phyloP scores from a whole-genome alignment of 2,888 invertebrate genomes.

The Harmothoe impar region DNA sequence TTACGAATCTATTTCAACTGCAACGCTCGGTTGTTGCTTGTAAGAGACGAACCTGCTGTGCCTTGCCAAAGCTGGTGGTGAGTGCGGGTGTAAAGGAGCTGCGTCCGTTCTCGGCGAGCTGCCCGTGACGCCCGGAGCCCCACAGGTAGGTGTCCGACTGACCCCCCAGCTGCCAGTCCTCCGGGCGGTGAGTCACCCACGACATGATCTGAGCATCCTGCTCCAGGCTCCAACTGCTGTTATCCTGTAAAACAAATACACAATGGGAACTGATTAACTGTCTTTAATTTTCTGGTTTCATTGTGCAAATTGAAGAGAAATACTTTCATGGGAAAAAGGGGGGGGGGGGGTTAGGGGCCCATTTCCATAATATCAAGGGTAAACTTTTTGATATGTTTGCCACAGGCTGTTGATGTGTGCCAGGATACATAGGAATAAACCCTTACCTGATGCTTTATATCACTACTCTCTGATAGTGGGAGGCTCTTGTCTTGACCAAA shows the following conservation, averaged over 20 bases:
- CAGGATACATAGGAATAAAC: no score
- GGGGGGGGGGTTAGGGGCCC: no score
- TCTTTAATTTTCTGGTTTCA: no score
- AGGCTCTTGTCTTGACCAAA: conserved; percentile 3
- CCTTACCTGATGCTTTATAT: background rate
- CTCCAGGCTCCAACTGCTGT: conserved; percentile 85
- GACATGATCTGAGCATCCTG: conserved; percentile 87
- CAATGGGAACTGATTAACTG: background rate
- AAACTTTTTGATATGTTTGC: no score
- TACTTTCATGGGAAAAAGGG: no score
- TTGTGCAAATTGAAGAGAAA: no score
- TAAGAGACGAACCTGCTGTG: conserved; percentile 78
- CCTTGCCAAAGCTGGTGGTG: conserved; percentile 78
- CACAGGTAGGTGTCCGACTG: conserved; percentile 87
- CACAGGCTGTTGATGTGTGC: no score
- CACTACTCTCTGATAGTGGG: background rate
- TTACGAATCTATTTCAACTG: no score
- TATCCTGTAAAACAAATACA: conserved; percentile 80
- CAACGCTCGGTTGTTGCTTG: no score
- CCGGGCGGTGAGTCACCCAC: conserved; percentile 87
- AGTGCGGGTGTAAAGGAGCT: conserved; percentile 76
- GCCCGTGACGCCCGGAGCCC: conserved; percentile 88
- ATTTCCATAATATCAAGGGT: no score
- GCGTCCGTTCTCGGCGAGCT: conserved; percentile 86
- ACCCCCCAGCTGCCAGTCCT: conserved; percentile 88